A percentile compares a stretch with the other conserved stretches of the same genome.
phyloP scores from a whole-genome alignment of 2,797 vertebrate species.

The Phalloptychus januarius region DNA sequence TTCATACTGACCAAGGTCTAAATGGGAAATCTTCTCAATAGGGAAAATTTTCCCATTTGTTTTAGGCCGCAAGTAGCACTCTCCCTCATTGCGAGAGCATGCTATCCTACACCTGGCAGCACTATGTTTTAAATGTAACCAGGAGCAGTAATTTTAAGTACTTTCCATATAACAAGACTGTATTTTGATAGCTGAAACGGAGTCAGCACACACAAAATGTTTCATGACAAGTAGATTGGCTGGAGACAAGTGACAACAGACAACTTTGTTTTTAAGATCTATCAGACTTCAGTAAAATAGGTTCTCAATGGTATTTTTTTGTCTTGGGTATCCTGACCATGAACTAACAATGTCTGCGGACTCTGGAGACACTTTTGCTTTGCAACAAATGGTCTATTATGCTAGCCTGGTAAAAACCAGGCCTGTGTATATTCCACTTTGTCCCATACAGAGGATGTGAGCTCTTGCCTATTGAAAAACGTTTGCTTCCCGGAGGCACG shows the following conservation, averaged over 20 bases:
- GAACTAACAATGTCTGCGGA: no score
- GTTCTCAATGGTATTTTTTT: not conserved
- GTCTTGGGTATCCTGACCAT: no score
- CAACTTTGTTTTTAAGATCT: not conserved
- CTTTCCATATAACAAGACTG: not conserved
- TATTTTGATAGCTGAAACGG: not conserved
- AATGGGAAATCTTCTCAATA: not conserved
- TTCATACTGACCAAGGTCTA: not conserved
- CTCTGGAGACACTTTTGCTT: not conserved
- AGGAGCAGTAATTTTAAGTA: not conserved
- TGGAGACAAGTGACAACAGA: no score
- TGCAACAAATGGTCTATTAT: not conserved
- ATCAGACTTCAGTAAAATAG: not conserved
- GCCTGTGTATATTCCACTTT: no score
- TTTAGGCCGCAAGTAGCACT: not conserved
- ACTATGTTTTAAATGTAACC: not conserved
- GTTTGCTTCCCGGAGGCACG: no score
- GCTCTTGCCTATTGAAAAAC: no score
- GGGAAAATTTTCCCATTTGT: not conserved
- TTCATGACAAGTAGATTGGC: not conserved
- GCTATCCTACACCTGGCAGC: not conserved
- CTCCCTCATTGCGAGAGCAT: not conserved
- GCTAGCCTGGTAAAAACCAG: not conserved
- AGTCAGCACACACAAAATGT: not conserved
- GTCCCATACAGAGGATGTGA: no score